A percentile compares a stretch with the other conserved stretches of the same genome.
Evolutionary conservation across 35 echinoderm and acorn worm species (phyloP).

Genomic region (Patiria miniata): DNA sequence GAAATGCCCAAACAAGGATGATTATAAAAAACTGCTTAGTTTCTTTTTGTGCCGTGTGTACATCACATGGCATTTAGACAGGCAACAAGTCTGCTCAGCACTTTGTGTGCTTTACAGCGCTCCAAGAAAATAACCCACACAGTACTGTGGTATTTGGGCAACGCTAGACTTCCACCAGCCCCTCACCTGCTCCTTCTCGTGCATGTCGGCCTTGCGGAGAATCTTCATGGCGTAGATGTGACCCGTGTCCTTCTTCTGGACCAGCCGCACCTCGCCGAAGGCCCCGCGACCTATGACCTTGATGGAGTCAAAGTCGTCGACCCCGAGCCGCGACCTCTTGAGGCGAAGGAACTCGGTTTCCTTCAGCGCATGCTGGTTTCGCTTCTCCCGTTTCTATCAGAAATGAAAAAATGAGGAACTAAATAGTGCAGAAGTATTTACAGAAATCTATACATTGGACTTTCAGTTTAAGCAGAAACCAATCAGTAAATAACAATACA

Average conservation of each 20-base stretch:
- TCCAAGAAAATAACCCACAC: no score
- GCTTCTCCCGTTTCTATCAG: constrained; percentile 85
- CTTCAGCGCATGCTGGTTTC: constrained; percentile 92
- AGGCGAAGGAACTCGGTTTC: constrained; percentile 96
- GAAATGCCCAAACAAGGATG: no score
- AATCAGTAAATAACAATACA: no score
- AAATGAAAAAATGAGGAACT: not conserved
- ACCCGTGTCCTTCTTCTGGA: constrained; percentile 99
- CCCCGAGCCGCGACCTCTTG: constrained; percentile 90
- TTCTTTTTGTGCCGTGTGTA: no score
- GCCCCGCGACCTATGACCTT: constrained; percentile 97
- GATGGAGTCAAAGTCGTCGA: constrained; percentile 95
- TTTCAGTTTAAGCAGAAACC: no score
- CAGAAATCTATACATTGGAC: no score
- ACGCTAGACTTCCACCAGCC: not conserved
- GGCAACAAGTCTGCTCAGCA: no score
- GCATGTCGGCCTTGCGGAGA: constrained; percentile 95
- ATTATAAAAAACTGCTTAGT: no score
- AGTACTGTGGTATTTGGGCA: not conserved
- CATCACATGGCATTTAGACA: no score
- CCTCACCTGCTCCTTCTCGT: constrained; percentile 94
- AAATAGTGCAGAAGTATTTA: no score
- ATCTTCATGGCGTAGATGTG: constrained; percentile 99
- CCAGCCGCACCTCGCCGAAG: constrained; percentile 94
- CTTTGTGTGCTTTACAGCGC: no score